phyloP scores from a whole-genome alignment of 2,888 invertebrate species.

The Antheraea yamamai region DNA sequence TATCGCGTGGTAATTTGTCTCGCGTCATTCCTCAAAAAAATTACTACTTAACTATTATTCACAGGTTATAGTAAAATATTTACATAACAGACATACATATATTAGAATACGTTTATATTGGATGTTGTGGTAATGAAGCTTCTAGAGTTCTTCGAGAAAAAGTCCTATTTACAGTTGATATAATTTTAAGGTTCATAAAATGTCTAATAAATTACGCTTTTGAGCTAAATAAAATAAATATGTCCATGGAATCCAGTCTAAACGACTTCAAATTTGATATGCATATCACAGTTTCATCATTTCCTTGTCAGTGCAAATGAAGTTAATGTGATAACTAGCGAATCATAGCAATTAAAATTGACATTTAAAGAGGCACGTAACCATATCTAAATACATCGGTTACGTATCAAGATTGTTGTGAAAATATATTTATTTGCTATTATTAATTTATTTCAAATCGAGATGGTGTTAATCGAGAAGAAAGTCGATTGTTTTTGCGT shows the following conservation, averaged over 20 bases:
- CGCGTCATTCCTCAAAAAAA: too few relatives aligned
- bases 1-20: too few relatives aligned
- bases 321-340: background rate
- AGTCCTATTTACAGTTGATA: too few relatives aligned
- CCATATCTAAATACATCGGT: conserved; percentile 7
- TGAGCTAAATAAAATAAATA: background rate
- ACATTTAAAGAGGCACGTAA: background rate
- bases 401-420: background rate
- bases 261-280: background rate
- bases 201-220: background rate
- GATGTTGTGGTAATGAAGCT: too few relatives aligned
- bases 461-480: background rate
- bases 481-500: background rate
- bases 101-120: too few relatives aligned
- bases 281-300: background rate
- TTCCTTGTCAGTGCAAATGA: conserved; percentile 4
- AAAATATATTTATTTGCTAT: background rate
- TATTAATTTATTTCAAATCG: background rate
- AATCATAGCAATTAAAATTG: background rate
- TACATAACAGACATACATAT: too few relatives aligned
- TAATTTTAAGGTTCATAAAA: too few relatives aligned
- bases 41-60: too few relatives aligned
- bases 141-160: too few relatives aligned
- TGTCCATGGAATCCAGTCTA: background rate
- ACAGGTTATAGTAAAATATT: too few relatives aligned